Evolutionary conservation across 2,113 vertebrate genomes (phyloP).

Genomic region (Proteles cristata): DNA sequence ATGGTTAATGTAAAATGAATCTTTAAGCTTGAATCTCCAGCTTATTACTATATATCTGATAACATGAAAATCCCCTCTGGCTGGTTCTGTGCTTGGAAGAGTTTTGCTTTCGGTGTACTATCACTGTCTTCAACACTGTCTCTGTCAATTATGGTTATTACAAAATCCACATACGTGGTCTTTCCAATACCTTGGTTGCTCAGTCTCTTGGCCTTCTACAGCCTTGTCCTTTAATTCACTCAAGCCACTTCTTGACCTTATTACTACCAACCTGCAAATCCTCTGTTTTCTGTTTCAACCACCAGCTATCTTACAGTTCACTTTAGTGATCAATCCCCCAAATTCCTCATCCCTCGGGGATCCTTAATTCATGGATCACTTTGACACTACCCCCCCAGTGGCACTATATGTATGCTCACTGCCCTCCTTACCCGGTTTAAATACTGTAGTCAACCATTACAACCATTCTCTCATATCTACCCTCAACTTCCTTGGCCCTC

Average conservation of each 20-base stretch:
- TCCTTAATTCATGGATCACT: neutral
- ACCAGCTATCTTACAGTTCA: neutral
- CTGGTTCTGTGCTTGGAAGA: neutral
- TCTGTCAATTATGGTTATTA: neutral
- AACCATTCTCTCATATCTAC: neutral
- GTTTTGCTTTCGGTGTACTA: neutral
- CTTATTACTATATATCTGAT: neutral
- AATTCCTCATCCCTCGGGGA: neutral
- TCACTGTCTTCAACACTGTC: neutral
- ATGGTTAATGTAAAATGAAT: neutral
- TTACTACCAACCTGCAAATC: neutral
- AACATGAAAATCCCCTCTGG: neutral
- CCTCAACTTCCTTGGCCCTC: neutral
- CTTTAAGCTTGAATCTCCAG: neutral
- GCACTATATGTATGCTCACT: neutral
- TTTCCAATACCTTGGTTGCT: neutral
- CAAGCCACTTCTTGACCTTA: neutral
- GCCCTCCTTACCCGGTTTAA: neutral
- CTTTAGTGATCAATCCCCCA: neutral
- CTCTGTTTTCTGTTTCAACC: neutral
- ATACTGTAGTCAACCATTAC: neutral
- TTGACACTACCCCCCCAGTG: neutral
- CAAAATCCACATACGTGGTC: neutral
- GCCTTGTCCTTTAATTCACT: neutral
- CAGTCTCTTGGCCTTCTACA: neutral